These are phyloP conservation scores for Natrix natrix DNA, from an alignment of 2,797 vertebrate species.

Conservation along the genomic window DNA sequence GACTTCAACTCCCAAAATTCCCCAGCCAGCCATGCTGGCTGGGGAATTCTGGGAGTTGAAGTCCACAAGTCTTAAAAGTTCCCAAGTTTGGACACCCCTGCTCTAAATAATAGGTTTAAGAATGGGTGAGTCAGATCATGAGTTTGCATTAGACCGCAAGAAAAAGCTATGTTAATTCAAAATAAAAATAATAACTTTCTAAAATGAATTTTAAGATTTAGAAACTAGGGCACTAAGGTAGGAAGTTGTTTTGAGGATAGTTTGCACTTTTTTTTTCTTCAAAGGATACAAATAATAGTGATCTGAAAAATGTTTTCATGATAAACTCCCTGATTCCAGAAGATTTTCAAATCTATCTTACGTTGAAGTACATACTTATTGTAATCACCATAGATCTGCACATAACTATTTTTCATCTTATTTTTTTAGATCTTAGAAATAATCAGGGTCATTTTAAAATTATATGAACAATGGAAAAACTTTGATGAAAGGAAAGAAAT, in stretches of 20 bases:
- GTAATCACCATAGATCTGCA: neutral
- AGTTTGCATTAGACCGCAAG: neutral
- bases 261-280: neutral
- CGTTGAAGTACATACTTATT: neutral
- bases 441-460: conserved; percentile 96
- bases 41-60: no score
- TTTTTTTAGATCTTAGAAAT: conserved; percentile 93
- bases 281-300: neutral
- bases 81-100: no score
- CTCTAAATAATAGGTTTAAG: neutral
- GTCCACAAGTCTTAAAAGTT: no score
- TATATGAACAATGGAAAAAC: conserved; percentile 99
- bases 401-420: conserved; percentile 21
- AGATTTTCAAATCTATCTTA: neutral
- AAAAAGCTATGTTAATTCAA: neutral
- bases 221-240: neutral
- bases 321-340: neutral
- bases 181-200: neutral
- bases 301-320: neutral
- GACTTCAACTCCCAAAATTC: no score
- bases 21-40: no score
- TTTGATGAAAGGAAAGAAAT: conserved; percentile 99
- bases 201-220: neutral
- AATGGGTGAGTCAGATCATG: neutral
- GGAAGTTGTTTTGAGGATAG: neutral